phyloP scores from a whole-genome alignment of 35 echinoderm and acorn worm genomes.

The Anneissia japonica region DNA sequence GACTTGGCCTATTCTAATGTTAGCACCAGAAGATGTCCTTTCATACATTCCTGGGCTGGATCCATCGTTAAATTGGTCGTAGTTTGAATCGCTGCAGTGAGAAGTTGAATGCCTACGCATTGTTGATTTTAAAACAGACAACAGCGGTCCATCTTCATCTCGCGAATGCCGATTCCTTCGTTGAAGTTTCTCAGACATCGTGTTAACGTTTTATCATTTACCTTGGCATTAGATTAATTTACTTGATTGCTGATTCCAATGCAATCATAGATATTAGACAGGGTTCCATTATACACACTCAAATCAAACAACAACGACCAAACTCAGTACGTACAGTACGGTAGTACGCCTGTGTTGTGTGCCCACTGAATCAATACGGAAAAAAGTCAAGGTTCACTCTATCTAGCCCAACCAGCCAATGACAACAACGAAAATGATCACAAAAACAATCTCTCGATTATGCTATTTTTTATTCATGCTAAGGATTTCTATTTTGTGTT shows the following conservation, averaged over 20 bases:
- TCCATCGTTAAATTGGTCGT: background rate
- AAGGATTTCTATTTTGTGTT: too few species aligned
- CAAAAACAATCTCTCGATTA: too few species aligned
- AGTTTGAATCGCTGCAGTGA: background rate
- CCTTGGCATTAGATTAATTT: background rate
- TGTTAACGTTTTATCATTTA: background rate
- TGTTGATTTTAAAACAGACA: background rate
- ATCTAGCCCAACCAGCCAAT: too few species aligned
- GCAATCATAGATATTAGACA: background rate
- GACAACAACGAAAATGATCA: too few species aligned
- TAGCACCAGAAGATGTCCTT: background rate
- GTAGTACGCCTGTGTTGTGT: too few species aligned
- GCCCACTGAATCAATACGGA: background rate
- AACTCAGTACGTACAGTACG: background rate
- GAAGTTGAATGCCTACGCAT: background rate
- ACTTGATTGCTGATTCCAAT: background rate
- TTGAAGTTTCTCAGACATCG: background rate
- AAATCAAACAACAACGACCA: background rate
- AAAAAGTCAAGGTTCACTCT: background rate
- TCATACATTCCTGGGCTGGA: background rate
- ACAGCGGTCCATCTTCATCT: background rate
- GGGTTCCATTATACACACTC: background rate
- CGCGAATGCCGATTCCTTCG: background rate
- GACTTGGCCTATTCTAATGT: background rate
- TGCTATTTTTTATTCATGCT: too few species aligned